Base-by-base conservation (phyloP, 2,888 invertebrate species). In the Sceliomorpha sp. region DNA sequence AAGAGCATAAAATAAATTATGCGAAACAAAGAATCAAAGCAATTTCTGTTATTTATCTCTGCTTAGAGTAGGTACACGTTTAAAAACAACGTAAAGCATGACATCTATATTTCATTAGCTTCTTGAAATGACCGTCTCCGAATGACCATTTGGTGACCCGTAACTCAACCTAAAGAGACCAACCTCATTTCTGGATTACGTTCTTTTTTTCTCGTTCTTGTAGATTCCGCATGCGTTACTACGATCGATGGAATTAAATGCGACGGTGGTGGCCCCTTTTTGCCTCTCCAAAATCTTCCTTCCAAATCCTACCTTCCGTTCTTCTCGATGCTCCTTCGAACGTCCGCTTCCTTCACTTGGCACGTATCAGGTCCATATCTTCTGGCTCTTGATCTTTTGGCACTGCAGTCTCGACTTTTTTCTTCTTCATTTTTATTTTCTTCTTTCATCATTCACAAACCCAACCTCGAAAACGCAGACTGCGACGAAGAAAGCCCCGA, bases 211-310 rank as follows among this genome's bases (percentile, higher is more conserved):
- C 78, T 86, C 81, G 76, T 87, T 86, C 84, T 85, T 87, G 85
- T 88, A 88, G 87, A 88, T 88, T 85, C 84, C 85, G 88, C 87
- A 88, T 88, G 88, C 86, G 85, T 84, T 87, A 87, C 83, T 88
- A 82, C 81, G 84, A 84, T 84, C 86, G 85, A 84, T 87, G 87
- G 87, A 86, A 84, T 84, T 86, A 87, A 86, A 84, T 79, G 77
- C 79, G 81, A 77, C 79, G 86, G 82, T 86, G 88, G 86, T 86
- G 88, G 84, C 76, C 79, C 74, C 60, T 60, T 45, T 31, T 56
- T 32, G 37, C 36, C 26, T 27, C 42, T 63, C 71, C 69, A 45
- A 63, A 56, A 76, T 76, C 56, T 70, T 53, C 45, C 40, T 17
- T 55, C 56, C 60, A 39, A 9, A 50, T 5, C 47, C 51, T 24